Evolutionary conservation across 2,113 vertebrate species (phyloP).

Genomic region (Chitala chitala): DNA sequence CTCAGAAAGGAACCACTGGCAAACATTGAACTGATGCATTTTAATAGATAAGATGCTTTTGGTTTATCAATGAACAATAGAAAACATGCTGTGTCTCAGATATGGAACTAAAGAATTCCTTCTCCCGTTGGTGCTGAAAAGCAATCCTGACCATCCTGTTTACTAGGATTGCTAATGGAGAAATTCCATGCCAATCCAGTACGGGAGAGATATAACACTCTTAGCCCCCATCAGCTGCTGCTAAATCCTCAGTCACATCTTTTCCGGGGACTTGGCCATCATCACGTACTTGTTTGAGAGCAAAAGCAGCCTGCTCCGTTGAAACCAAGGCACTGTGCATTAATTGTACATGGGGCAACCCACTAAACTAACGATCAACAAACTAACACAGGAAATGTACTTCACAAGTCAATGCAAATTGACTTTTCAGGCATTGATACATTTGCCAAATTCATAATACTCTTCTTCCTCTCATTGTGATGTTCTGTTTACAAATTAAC

Average conservation of each 20-base stretch:
- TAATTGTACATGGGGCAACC: background rate
- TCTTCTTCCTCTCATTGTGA: background rate
- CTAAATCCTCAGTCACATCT: slow-evolving; percentile 27
- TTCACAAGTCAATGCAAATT: slow-evolving; percentile 5
- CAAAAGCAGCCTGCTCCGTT: background rate
- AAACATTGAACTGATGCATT: slow-evolving; percentile 6
- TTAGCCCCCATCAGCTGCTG: slow-evolving; percentile 16
- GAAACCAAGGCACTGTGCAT: background rate
- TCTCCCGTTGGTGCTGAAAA: background rate
- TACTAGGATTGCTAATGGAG: background rate
- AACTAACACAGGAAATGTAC: slow-evolving; percentile 6
- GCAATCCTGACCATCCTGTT: background rate
- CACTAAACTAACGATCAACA: slow-evolving; percentile 1
- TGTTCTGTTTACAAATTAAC: background rate
- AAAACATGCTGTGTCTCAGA: slow-evolving; percentile 18
- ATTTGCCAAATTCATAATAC: background rate
- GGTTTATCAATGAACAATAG: slow-evolving; percentile 27
- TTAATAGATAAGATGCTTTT: background rate
- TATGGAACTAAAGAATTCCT: slow-evolving; percentile 16
- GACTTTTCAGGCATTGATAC: slow-evolving; percentile 4
- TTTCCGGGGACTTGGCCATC: slow-evolving; percentile 19
- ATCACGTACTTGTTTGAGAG: slow-evolving; percentile 25
- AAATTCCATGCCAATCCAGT: slow-evolving; percentile 18
- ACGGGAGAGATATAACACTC: slow-evolving; percentile 17
- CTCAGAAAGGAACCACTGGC: background rate